Evolutionary conservation across 2,888 invertebrate species (phyloP).

Genomic region (Monochamus alternatus): DNA sequence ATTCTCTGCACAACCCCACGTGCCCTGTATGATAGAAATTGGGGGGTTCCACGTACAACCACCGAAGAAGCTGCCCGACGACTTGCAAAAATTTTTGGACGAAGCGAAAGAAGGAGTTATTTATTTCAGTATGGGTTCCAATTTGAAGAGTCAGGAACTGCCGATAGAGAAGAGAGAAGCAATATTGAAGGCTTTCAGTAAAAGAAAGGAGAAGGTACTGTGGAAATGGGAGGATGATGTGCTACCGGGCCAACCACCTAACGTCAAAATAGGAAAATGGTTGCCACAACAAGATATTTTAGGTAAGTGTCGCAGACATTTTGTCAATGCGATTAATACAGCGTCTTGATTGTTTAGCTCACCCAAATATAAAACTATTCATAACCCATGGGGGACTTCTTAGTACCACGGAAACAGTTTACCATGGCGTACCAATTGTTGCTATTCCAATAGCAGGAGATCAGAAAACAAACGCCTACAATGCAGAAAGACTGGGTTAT

Average conservation of each 20-base stretch:
- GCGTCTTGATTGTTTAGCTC: conserved; percentile 57
- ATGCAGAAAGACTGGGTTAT: conserved; percentile 32
- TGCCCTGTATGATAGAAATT: conserved; percentile 74
- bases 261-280: conserved; percentile 83
- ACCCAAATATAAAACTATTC: conserved; percentile 44
- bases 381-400: conserved; percentile 43
- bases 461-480: conserved; percentile 44
- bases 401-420: conserved; percentile 43
- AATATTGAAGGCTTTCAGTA: conserved; percentile 75
- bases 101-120: conserved; percentile 73
- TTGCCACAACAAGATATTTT: conserved; percentile 75
- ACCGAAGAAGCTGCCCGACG: conserved; percentile 63
- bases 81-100: conserved; percentile 73
- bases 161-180: conserved; percentile 71
- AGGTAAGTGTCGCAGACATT: conserved; percentile 56
- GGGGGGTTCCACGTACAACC: conserved; percentile 72
- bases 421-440: conserved; percentile 46
- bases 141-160: conserved; percentile 74
- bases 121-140: conserved; percentile 77
- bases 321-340: conserved; percentile 54
- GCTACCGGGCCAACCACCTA: conserved; percentile 79
- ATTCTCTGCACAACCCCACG: conserved; percentile 70
- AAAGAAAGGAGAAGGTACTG: conserved; percentile 73
- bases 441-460: conserved; percentile 44
- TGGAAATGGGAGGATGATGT: conserved; percentile 73